Evolutionary conservation across 2,888 invertebrate species (phyloP), one percentile per base, ranked within the genome.

Genomic region (Clistopyga incitator): DNA sequence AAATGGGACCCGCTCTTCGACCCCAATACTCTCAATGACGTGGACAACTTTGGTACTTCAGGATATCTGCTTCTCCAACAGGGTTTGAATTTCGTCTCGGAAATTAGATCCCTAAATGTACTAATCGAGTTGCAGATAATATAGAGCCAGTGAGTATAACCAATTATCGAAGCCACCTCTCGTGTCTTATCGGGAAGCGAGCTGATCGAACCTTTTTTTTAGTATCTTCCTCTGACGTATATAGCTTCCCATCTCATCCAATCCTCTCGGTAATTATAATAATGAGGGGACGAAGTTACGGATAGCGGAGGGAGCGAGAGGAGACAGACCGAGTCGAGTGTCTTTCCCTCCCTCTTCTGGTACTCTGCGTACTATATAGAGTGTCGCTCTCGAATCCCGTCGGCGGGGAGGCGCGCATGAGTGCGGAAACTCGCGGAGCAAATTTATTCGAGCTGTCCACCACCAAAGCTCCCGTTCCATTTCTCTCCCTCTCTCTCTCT

Each of bases 381-480:
- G 52, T 34, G 50, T 70, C 38, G 34, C 45, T 38, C 38, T 56
- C 56, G 71, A 56, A 42, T 56, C 23, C 42, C 42, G 20, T 23
- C 34, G 45, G 47, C 18, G 23, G 47, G 18, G 18, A 59, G 47
- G 47, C 29, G 29, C 8, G 61, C 25, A 47, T 13, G 34, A 47
- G 25, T 42, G 45, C 18, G 29, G 68, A 67, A 42, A 38, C 67
- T 72, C 68, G 45, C 29, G 47, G 29, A 70, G 70, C 47, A 75
- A 78, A 82, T 82, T 82, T 78, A 82, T 78, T 78, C 78, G 78
- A 78, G 75, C 82, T 78, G 82, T 78, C 82, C 70, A 75, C 74
- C 54, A 56, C 64, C 52, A 67, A 38, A 15, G 54, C 72, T 50
- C 54, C 25, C 45, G 42, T 56, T 42, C 61, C 34, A 47, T 42